Evolutionary conservation across 2,888 invertebrate species (phyloP).

Genomic region (Laspeyria flexula): DNA sequence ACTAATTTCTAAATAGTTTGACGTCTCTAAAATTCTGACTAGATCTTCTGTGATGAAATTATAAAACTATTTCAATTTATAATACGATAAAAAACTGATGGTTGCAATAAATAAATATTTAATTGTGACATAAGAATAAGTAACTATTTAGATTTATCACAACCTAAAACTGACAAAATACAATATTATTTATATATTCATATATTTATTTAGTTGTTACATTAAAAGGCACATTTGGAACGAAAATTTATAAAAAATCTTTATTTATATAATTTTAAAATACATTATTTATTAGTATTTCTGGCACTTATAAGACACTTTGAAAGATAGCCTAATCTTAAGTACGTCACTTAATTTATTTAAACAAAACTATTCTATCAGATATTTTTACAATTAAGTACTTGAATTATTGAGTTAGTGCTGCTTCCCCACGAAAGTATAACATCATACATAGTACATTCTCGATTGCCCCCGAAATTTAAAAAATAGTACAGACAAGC

Average conservation of each 20-base stretch:
- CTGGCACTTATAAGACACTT: slow-evolving; percentile 50
- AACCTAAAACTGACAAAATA: slow-evolving; percentile 57
- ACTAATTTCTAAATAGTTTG: neutral
- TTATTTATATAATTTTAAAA: slow-evolving; percentile 28
- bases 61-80: slow-evolving; percentile 24
- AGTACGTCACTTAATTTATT: slow-evolving; percentile 24
- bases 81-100: slow-evolving; percentile 43
- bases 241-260: slow-evolving; percentile 14
- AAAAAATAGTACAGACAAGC: too few species aligned
- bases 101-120: slow-evolving; percentile 40
- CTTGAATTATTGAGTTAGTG: too few species aligned
- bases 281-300: slow-evolving; percentile 30
- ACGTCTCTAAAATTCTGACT: neutral
- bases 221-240: slow-evolving; percentile 43
- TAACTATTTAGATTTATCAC: slow-evolving; percentile 55
- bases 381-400: slow-evolving; percentile 36
- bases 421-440: too few species aligned
- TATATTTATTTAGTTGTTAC: slow-evolving; percentile 15
- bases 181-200: slow-evolving; percentile 4
- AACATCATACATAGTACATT: too few species aligned
- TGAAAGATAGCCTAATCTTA: slow-evolving; percentile 26
- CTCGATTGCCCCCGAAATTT: too few species aligned
- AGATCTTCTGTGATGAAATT: slow-evolving; percentile 2
- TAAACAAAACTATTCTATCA: slow-evolving; percentile 22
- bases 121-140: slow-evolving; percentile 59